Conservation (phyloP, 2,113 vertebrate genomes). For the Orientallactaga bullata region DNA sequence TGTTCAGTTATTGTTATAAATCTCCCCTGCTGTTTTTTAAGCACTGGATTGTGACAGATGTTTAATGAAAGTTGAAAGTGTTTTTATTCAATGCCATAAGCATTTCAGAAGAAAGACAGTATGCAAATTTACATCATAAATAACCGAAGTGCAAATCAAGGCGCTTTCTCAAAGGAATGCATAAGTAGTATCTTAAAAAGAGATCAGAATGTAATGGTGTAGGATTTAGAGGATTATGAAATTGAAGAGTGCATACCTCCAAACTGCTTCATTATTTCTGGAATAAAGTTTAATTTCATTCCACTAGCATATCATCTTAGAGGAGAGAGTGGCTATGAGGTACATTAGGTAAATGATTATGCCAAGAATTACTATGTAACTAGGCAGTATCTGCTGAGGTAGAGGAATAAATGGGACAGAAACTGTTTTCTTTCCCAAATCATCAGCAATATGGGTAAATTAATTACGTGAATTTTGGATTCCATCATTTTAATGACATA, state of each 20-base stretch:
- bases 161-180: conserved; percentile 78
- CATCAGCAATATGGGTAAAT: background rate
- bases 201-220: conserved; percentile 74
- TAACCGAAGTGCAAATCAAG: conserved; percentile 79
- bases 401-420: background rate
- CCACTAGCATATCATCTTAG: conserved; percentile 1
- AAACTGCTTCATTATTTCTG: conserved; percentile 67
- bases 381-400: conserved; percentile 23
- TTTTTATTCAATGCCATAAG: conserved; percentile 79
- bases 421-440: conserved; percentile 5
- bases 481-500: background rate
- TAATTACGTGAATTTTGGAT: conserved; percentile 19
- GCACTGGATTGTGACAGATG: conserved; percentile 76
- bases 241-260: conserved; percentile 64
- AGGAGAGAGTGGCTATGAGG: conserved; percentile 41
- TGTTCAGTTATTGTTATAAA: conserved; percentile 69
- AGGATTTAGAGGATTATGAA: conserved; percentile 74
- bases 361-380: conserved; percentile 41
- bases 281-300: conserved; percentile 59
- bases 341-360: conserved; percentile 54
- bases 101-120: conserved; percentile 75
- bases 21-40: conserved; percentile 59
- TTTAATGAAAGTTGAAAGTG: conserved; percentile 81
- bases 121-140: conserved; percentile 83
- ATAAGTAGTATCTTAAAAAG: conserved; percentile 75